Percentiles rank a stretch among this genome's conserved stretches.
Evolutionary conservation across 2,797 vertebrate species (phyloP).

Genomic region (Gephyroberyx darwinii): DNA sequence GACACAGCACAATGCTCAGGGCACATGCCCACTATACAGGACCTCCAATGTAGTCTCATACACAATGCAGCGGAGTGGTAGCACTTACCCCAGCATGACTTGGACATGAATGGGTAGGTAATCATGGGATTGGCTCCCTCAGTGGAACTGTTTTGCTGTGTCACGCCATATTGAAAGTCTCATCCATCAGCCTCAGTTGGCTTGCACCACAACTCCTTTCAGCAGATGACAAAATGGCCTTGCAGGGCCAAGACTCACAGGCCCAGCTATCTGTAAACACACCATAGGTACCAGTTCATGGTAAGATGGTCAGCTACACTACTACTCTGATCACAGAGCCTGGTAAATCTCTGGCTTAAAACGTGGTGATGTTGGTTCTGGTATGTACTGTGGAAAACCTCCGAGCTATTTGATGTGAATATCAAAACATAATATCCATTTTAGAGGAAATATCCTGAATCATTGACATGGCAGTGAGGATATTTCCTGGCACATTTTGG

Average conservation of each 20-base stretch:
- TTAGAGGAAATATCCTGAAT: conserved; percentile 46
- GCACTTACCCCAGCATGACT: not conserved
- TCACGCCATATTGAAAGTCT: conserved; percentile 43
- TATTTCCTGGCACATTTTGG: conserved; percentile 65
- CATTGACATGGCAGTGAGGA: conserved; percentile 37
- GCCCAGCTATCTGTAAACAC: conserved; percentile 44
- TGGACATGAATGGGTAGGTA: conserved; percentile 23
- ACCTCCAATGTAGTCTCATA: conserved; percentile 50
- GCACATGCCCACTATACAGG: conserved; percentile 27
- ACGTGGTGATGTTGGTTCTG: conserved; percentile 27
- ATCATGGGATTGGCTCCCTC: conserved; percentile 18
- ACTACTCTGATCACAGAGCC: conserved; percentile 16
- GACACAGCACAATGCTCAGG: conserved; percentile 58
- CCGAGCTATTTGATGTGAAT: conserved; percentile 37
- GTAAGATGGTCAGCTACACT: conserved; percentile 2
- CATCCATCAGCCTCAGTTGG: conserved; percentile 53
- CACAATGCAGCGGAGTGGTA: not conserved
- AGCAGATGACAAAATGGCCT: conserved; percentile 44
- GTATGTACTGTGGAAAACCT: conserved; percentile 40
- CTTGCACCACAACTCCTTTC: conserved; percentile 38
- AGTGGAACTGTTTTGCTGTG: conserved; percentile 33
- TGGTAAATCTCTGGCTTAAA: conserved; percentile 25
- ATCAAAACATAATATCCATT: conserved; percentile 53
- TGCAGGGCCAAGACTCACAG: conserved; percentile 40
- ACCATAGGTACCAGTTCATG: conserved; percentile 6